Evolutionary conservation across 2,797 vertebrate species (phyloP).

Genomic region (Chrosomus eos): DNA sequence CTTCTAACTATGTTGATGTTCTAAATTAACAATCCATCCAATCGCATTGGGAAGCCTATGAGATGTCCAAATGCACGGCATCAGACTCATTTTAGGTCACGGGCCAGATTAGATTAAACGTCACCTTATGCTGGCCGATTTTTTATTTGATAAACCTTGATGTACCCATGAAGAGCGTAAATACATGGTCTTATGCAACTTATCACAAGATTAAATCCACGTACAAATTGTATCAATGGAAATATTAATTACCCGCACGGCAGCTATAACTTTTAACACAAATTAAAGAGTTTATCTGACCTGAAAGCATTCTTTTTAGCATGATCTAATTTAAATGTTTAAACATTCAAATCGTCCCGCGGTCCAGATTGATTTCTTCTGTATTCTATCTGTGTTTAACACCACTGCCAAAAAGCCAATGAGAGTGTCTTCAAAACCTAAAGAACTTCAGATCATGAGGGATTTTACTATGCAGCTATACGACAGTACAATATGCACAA

Average conservation of each 20-base stretch:
- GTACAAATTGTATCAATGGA: not conserved
- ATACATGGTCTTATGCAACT: not conserved
- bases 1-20: slow-evolving; percentile 3
- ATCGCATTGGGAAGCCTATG: not conserved
- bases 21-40: slow-evolving; percentile 8
- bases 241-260: not conserved
- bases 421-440: not conserved
- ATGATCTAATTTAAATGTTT: not conserved
- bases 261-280: not conserved
- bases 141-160: slow-evolving; percentile 32
- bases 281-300: not conserved
- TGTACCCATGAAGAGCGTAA: not conserved
- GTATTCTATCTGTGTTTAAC: not conserved
- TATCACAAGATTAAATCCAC: not conserved
- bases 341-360: not conserved
- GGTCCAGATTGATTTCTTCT: not conserved
- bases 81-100: slow-evolving; percentile 29
- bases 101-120: slow-evolving; percentile 26
- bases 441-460: not conserved
- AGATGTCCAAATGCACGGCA: not conserved
- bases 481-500: not conserved
- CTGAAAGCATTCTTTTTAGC: not conserved
- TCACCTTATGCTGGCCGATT: not conserved
- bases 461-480: not conserved
- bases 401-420: not conserved